Evolutionary conservation across 2,888 invertebrate genomes (phyloP), one percentile per base, ranked within the genome.

Genomic region (Psylliodes chrysocephalus): DNA sequence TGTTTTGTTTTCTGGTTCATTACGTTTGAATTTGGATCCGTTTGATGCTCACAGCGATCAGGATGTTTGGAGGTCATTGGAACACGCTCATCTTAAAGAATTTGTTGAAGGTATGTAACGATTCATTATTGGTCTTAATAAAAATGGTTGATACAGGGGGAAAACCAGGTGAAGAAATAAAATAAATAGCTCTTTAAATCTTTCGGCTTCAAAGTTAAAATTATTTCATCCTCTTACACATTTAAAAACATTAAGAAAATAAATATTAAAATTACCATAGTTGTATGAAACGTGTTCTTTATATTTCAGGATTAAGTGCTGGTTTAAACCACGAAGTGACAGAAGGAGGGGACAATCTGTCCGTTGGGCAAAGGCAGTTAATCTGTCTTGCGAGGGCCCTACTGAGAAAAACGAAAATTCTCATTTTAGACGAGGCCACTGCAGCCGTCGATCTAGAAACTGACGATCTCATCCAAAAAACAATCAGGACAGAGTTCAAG

Each of bases 1-100:
- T 0, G 94, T 97, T 46, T 85, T 98, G 64, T 98, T 98, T 85
- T 95, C 95, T 15, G 97, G 97, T 49, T 91, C 91, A 4, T 84
- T 98, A 72, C 87, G 97, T 53, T 87, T 93, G 84, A 98, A 98
- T 85, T 86, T 98, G 67, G 98, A 98, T 85, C 98, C 98, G 1
- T 95, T 96, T 82, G 86, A 88, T 71, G 81, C 82, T 1, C 88
- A 92, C 82, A 83, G 86, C 1, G 98, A 98, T 76, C 91, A 90
- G 0, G 91, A 94, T 56, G 82, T 98, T 47, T 98, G 97, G 97
- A 86, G 86, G 56, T 91, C 95, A 17, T 82, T 98, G 35, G 94
- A 95, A 74, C 90, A 93, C 78, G 93, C 97, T 1, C 96, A 98
- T 85, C 87, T 98, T 54, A 94, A 93, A 82, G 71, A 85, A 5